phyloP scores from a whole-genome alignment of 2,113 vertebrate species.

The Oncorhynchus mykiss region DNA sequence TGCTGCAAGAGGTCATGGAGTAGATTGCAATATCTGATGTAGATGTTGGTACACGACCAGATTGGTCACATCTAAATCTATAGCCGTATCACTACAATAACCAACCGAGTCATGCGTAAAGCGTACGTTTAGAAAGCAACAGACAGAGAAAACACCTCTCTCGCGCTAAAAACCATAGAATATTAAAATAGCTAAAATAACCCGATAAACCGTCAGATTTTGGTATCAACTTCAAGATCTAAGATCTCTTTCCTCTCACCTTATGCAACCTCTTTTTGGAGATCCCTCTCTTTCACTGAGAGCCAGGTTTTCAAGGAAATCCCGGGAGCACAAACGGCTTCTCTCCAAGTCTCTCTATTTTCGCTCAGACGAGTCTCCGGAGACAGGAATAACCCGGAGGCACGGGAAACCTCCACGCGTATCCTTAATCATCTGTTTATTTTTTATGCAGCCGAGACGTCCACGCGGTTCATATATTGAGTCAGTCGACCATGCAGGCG shows the following conservation, averaged over 20 bases:
- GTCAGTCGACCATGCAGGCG: neutral
- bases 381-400: neutral
- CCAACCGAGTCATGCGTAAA: neutral
- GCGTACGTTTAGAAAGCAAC: neutral
- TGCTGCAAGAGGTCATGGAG: too few species aligned
- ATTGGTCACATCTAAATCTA: too few species aligned
- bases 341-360: neutral
- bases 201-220: neutral
- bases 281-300: neutral
- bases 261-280: neutral
- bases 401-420: neutral
- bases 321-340: neutral
- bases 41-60: too few species aligned
- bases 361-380: neutral
- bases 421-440: constrained; percentile 8
- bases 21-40: too few species aligned
- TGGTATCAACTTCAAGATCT: neutral
- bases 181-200: too few species aligned
- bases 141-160: neutral
- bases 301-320: neutral
- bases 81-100: neutral
- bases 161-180: too few species aligned
- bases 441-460: constrained; percentile 51
- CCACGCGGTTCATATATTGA: constrained; percentile 24
- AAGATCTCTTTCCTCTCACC: neutral